phyloP scores from a whole-genome alignment of 2,113 vertebrate species.

The Poecilia latipinna region DNA sequence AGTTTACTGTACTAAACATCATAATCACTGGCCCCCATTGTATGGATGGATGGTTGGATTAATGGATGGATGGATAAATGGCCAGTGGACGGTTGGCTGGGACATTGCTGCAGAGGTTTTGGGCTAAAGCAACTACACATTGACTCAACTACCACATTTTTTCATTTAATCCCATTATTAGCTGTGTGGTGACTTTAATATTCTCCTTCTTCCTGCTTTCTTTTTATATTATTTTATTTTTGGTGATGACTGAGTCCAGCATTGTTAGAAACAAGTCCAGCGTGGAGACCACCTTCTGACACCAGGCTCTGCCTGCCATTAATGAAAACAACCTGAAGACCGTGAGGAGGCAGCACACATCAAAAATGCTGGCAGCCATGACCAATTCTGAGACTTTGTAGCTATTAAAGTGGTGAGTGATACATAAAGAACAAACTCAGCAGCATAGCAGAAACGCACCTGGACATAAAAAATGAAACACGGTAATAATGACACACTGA shows the following conservation, averaged over 20 bases:
- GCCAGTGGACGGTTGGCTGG: too few relatives aligned
- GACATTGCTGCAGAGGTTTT: neutral
- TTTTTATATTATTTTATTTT: neutral
- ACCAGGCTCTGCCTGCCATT: constrained; percentile 48
- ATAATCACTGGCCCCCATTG: too few relatives aligned
- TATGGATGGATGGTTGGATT: too few relatives aligned
- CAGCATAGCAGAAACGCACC: constrained; percentile 49
- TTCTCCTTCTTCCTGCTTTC: constrained; percentile 21
- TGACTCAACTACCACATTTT: neutral
- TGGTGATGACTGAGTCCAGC: constrained; percentile 40
- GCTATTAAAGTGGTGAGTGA: constrained; percentile 54
- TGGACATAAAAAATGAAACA: constrained; percentile 62
- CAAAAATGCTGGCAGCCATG: constrained; percentile 63
- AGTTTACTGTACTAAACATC: too few relatives aligned
- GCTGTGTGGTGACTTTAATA: neutral
- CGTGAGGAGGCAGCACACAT: constrained; percentile 47
- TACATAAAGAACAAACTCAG: constrained; percentile 50
- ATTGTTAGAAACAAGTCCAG: constrained; percentile 40
- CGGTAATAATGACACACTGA: constrained; percentile 49
- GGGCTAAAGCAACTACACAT: neutral
- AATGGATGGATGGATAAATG: too few relatives aligned
- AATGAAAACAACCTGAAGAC: constrained; percentile 71
- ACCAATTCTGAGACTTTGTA: constrained; percentile 55
- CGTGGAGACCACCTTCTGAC: constrained; percentile 66
- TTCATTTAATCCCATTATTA: neutral